These are phyloP conservation scores for Silurus glanis DNA, from an alignment of 2,113 vertebrate species.

Conservation along the genomic window DNA sequence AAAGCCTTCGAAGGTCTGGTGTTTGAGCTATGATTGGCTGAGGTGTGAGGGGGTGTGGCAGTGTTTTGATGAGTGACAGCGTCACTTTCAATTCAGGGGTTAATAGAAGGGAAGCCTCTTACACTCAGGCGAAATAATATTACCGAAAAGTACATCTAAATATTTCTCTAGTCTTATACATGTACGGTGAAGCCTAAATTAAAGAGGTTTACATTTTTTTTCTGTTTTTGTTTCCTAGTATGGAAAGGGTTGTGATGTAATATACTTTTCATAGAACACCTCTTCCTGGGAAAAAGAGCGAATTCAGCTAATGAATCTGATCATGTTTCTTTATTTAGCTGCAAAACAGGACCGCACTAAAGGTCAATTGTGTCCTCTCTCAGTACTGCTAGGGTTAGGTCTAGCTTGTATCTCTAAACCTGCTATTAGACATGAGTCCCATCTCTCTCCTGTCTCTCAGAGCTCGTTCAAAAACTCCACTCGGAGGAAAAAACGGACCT, in stretches of 20 bases:
- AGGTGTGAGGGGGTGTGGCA: conserved; percentile 29
- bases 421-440: conserved; percentile 28
- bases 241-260: not conserved
- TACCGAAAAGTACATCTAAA: not conserved
- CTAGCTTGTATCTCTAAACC: conserved; percentile 2
- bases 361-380: conserved; percentile 24
- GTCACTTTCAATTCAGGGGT: conserved; percentile 50
- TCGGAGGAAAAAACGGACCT: conserved; percentile 94
- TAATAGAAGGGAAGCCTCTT: conserved; percentile 50
- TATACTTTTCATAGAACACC: conserved; percentile 9
- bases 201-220: not conserved
- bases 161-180: not conserved
- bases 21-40: conserved; percentile 29
- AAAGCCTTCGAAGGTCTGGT: not conserved
- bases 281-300: conserved; percentile 22
- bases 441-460: conserved; percentile 63
- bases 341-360: conserved; percentile 15
- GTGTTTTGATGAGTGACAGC: conserved; percentile 46
- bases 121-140: not conserved
- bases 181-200: conserved; percentile 25
- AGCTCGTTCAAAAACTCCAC: conserved; percentile 88
- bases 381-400: conserved; percentile 6
- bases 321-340: conserved; percentile 32
- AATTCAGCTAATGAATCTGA: conserved; percentile 25
- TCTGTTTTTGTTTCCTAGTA: not conserved